Evolutionary conservation across 2,797 vertebrate species (phyloP).

Genomic region (Lithobates sylvaticus): DNA sequence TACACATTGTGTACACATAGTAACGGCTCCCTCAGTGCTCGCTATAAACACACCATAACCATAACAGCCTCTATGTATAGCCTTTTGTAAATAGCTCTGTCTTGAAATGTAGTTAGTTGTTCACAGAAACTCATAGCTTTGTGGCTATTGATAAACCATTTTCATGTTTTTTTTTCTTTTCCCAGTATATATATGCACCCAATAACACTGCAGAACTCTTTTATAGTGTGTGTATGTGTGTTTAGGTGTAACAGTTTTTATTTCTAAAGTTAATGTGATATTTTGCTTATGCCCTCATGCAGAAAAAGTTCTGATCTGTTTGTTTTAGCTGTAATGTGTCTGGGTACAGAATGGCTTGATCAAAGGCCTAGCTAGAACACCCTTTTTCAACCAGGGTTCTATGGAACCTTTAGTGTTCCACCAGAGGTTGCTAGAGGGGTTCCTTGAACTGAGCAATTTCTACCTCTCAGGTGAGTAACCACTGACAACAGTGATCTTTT

Average conservation of each 20-base stretch:
- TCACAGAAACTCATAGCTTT: not conserved
- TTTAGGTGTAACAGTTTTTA: not conserved
- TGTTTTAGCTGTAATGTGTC: too few relatives aligned
- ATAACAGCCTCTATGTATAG: conserved; percentile 5
- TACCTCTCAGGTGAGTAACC: too few relatives aligned
- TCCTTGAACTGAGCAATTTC: too few relatives aligned
- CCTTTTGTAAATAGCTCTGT: not conserved
- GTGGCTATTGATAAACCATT: not conserved
- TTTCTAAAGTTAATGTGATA: not conserved
- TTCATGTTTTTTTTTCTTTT: not conserved
- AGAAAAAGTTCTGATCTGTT: too few relatives aligned
- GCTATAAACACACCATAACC: conserved; percentile 17
- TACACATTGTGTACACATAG: conserved; percentile 16
- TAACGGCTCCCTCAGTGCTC: conserved; percentile 22
- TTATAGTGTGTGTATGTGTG: not conserved
- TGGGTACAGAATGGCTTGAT: too few relatives aligned
- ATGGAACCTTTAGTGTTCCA: too few relatives aligned
- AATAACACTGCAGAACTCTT: not conserved
- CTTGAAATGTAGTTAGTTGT: not conserved
- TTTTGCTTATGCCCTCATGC: too few relatives aligned
- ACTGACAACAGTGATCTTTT: too few relatives aligned
- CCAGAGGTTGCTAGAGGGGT: too few relatives aligned
- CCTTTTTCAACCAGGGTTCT: too few relatives aligned
- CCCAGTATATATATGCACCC: not conserved
- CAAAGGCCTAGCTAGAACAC: too few relatives aligned